Conservation (phyloP, 2,888 invertebrate species). For the Epirrita christyi region DNA sequence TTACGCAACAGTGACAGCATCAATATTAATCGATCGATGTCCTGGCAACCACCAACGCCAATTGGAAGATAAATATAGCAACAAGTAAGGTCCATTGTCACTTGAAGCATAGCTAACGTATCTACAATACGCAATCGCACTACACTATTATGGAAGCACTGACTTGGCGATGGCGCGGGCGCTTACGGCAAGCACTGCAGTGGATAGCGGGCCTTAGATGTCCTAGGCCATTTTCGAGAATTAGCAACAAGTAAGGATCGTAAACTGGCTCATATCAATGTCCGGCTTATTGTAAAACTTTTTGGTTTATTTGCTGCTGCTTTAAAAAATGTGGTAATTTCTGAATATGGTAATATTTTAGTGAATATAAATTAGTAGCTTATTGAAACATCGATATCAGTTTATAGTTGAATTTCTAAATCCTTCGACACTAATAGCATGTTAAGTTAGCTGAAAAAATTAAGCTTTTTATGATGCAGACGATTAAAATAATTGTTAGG, state of each 20-base stretch:
- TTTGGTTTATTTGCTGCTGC: not conserved
- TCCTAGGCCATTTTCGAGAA: conserved; percentile 1
- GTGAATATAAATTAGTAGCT: not conserved
- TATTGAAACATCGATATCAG: not conserved
- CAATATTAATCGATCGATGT: conserved; percentile 34
- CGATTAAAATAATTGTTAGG: no score
- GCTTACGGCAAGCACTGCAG: conserved; percentile 2
- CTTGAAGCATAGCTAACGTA: not conserved
- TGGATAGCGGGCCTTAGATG: not conserved
- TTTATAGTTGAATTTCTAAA: not conserved
- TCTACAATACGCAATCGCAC: not conserved
- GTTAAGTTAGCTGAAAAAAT: no score
- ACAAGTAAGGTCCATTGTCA: conserved; percentile 3
- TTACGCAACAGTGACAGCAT: conserved; percentile 30
- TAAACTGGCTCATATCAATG: not conserved
- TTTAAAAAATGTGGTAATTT: conserved; percentile 1
- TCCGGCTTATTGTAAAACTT: not conserved
- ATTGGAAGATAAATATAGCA: conserved; percentile 22
- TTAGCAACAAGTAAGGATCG: conserved; percentile 13
- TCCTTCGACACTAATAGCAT: no score
- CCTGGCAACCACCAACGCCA: conserved; percentile 23
- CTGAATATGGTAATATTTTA: conserved; percentile 7
- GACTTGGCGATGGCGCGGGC: not conserved
- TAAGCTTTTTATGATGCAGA: no score
- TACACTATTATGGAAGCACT: not conserved